A percentile compares a stretch with the other conserved stretches of the same genome.
Evolutionary conservation across 2,888 invertebrate genomes (phyloP).

Genomic region (Conus canariensis): DNA sequence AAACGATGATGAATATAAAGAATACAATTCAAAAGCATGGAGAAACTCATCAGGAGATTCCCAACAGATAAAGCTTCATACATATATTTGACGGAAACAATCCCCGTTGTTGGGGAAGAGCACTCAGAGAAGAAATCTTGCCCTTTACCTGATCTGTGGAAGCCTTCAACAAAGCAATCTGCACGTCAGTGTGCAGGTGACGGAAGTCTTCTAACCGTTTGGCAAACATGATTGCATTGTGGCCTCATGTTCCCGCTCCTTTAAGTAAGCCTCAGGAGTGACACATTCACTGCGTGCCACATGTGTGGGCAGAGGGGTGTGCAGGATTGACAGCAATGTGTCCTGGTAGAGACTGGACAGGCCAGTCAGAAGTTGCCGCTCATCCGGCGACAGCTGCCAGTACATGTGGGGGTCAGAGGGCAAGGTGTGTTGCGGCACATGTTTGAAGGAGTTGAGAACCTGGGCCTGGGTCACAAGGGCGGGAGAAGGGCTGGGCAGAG

Average conservation of each 20-base stretch:
- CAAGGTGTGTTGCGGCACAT: constrained; percentile 47
- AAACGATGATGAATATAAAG: too few species aligned
- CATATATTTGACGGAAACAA: too few species aligned
- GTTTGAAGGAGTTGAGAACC: constrained; percentile 39
- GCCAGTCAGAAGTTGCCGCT: constrained; percentile 59
- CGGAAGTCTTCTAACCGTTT: constrained; percentile 88
- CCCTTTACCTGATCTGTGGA: constrained; percentile 38
- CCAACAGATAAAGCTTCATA: too few species aligned
- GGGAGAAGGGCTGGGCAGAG: too few species aligned
- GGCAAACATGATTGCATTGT: constrained; percentile 85
- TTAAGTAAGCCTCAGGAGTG: constrained; percentile 13
- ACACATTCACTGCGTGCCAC: constrained; percentile 41
- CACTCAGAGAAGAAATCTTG: too few species aligned
- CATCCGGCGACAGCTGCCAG: constrained; percentile 57
- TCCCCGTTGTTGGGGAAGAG: too few species aligned
- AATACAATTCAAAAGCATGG: too few species aligned
- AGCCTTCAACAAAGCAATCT: constrained; percentile 92
- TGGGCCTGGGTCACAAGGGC: too few species aligned
- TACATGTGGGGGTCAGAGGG: constrained; percentile 60
- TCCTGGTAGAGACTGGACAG: constrained; percentile 59
- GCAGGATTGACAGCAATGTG: constrained; percentile 62
- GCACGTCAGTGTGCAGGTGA: constrained; percentile 95
- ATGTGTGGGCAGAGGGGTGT: constrained; percentile 48
- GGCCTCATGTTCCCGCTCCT: constrained; percentile 88
- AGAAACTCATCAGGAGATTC: too few species aligned